Base-by-base conservation (phyloP, 1,140 invertebrate species). In the Drosophila setifemur region DNA sequence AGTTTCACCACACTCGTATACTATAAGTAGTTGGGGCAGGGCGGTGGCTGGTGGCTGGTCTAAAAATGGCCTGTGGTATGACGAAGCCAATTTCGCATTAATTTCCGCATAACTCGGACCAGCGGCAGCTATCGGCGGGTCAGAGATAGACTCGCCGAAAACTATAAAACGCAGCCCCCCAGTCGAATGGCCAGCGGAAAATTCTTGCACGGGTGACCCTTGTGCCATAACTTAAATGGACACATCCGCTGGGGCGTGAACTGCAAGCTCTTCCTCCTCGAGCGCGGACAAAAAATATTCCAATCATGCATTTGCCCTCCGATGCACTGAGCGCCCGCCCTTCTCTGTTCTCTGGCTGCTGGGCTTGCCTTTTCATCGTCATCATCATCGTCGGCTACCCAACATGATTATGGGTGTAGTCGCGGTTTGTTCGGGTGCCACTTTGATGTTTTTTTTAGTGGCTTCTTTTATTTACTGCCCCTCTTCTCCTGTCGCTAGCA, bases 371-470 rank as follows among this genome's bases (percentile, higher is more conserved):
- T 23, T 44, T 33, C 53, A 63, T 35, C 58, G 26, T 67, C 26
- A 44, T 37, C 35, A 11, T 19, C 39, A 9, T 55, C 19, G 29
- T 11, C 55, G 14, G 4, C 25, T 16, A 63, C 23, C 64, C 61
- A 61, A 68, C 44, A 42, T 33, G 45, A 73, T 66, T 72, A 57
- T 50, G 58, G 57, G 25, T 52, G 48, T 16, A 35, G 14, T 53
- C 49, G 23, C 33, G 60, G 37, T 48, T 63, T 29, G 40, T 54
- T 54, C 35, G 63, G 48, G 50, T 74, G 64, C 43, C 66, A 52
- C 71, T 79, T 68, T 82, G 60, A 82, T 76, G 72, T 72, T 77
- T 53, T 58, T n/a, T 72, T 55, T 64, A 66, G 53, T 75, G 57
- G 58, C 70, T 66, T 70, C 75, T 43, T 50, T 55, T 6, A 26